Percentiles rank a stretch among this genome's conserved stretches.
These are phyloP conservation scores for Plusia festucae DNA, from an alignment of 2,888 invertebrate species.

Conservation along the genomic window DNA sequence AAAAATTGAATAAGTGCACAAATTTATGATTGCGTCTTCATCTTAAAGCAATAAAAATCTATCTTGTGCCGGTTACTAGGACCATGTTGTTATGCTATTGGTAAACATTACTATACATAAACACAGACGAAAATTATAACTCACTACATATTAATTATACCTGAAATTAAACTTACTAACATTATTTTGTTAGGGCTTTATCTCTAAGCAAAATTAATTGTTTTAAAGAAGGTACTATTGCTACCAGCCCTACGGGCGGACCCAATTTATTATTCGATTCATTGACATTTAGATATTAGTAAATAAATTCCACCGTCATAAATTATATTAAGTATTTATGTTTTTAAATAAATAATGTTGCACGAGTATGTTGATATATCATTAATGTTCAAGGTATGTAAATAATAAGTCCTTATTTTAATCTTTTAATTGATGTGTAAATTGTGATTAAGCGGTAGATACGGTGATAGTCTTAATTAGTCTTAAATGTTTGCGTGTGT, in stretches of 20 bases:
- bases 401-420: slow-evolving; percentile 1
- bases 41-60: too few relatives aligned
- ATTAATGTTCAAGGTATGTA: not conserved
- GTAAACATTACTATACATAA: too few relatives aligned
- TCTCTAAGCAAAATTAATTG: slow-evolving; percentile 19
- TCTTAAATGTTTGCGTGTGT: too few relatives aligned
- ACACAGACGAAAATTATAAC: too few relatives aligned
- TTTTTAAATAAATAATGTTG: slow-evolving; percentile 4
- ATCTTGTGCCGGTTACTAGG: too few relatives aligned
- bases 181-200: slow-evolving; percentile 27
- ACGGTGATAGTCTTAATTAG: not conserved
- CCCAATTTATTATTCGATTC: slow-evolving; percentile 21
- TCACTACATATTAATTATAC: too few relatives aligned
- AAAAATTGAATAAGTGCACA: not conserved
- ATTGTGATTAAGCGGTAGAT: slow-evolving; percentile 18
- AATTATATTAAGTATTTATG: slow-evolving; percentile 35
- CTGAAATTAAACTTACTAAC: too few relatives aligned
- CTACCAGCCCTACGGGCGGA: slow-evolving; percentile 16
- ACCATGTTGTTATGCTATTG: too few relatives aligned
- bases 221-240: slow-evolving; percentile 24
- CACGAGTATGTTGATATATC: not conserved
- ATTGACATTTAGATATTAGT: slow-evolving; percentile 39
- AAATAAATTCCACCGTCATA: slow-evolving; percentile 31
- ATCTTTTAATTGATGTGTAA: slow-evolving; percentile 1
- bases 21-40: too few relatives aligned